These are phyloP conservation scores for Leucosticte australis DNA, from an alignment of 2,113 vertebrate genomes.

Conservation along the genomic window DNA sequence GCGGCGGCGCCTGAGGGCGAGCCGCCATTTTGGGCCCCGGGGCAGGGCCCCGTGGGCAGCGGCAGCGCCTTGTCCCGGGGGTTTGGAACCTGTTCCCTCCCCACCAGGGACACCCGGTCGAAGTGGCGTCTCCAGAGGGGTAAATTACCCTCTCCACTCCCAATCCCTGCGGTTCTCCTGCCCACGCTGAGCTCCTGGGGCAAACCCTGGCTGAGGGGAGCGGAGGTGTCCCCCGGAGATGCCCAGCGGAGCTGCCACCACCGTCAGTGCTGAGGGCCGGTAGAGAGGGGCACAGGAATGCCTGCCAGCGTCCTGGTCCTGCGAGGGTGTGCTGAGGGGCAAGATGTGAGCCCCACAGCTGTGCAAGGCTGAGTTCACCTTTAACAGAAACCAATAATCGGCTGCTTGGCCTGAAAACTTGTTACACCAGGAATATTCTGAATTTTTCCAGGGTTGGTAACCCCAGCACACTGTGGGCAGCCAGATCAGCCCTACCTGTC, in stretches of 20 bases:
- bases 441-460: not conserved
- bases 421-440: not conserved
- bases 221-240: accelerated
- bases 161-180: accelerated
- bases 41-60: accelerated
- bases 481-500: accelerated
- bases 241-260: accelerated
- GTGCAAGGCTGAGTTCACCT: not conserved
- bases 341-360: not conserved
- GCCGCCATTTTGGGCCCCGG: not conserved
- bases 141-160: accelerated
- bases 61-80: accelerated
- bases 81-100: accelerated
- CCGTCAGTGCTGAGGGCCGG: accelerated
- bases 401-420: not conserved
- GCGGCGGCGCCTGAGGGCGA: not conserved
- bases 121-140: accelerated
- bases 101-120: accelerated
- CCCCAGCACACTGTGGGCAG: accelerated
- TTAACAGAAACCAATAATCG: not conserved
- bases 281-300: not conserved
- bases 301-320: accelerated
- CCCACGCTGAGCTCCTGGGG: accelerated
- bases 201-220: accelerated
- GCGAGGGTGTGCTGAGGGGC: accelerated